Base-by-base conservation (phyloP, 2,113 vertebrate species). In the Strigops habroptila region DNA sequence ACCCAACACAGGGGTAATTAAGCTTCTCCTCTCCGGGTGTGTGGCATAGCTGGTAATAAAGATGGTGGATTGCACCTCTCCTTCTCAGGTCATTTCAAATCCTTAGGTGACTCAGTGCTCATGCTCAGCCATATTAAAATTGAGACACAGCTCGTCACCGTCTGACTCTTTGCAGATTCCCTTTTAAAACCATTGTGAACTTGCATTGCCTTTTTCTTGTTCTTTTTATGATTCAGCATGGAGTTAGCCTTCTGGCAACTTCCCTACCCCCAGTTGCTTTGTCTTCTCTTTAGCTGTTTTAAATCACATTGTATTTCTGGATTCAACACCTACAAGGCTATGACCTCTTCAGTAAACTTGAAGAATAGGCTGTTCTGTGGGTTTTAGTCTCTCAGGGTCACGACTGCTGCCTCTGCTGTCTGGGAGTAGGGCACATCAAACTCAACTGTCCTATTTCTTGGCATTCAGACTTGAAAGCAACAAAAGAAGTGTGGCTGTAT, bases 251-350 rank as follows among this genome's bases (percentile, higher is more conserved):
- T 71, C 33, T 39, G 67, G 83, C 53, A 68, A 4, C 51, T 71
- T 86, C 86, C 64, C 71, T 83, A 71, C 76, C 57, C 69, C 57
- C 4, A 12, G 14, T 23, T 68, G 62, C 73, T 93, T 92, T 91
- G 91, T 93, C 43, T 71, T 89, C 48, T 68, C 55, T 53, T 48
- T n/a, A 69, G 8, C 60, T 27, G 52, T 6, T 52, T 52, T 91
- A 89, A 92, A 95, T 91, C 89, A 51, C 3, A 0, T 31, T 49
- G 62, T 57, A 5, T 76, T 92, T 95, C 92, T 79, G 86, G 83
- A n/a, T 94, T 79, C 62, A 49, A 5, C 74, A 64, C 91, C 92
- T 93, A 71, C 55, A 23, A 84, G 83, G 94, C 69, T 76, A 7
- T 65, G 94, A 73, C 86, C 94, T 86, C 78, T 71, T 6, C 21